Evolutionary conservation across 2,888 invertebrate genomes (phyloP).

Genomic region (Camponotus fellah): DNA sequence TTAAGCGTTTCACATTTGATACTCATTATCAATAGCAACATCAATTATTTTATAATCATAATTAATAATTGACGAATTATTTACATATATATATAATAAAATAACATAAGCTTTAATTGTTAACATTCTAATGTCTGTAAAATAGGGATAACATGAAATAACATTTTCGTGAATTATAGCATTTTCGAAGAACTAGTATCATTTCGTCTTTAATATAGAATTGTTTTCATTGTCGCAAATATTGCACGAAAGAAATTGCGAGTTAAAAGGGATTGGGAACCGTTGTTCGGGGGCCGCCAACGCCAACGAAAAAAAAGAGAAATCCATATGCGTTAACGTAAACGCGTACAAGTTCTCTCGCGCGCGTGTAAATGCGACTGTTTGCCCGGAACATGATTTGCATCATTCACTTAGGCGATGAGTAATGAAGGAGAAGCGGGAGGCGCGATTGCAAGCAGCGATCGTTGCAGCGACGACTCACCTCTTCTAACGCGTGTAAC

Average conservation of each 20-base stretch:
- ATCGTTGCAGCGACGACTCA: slow-evolving; percentile 53
- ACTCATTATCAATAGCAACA: background rate
- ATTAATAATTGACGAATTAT: background rate
- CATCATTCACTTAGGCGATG: slow-evolving; percentile 65
- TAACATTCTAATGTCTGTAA: background rate
- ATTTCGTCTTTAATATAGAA: background rate
- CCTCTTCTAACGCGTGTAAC: slow-evolving; percentile 25
- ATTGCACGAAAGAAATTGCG: background rate
- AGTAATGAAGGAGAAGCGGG: slow-evolving; percentile 63
- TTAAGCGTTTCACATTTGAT: background rate
- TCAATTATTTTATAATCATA: background rate
- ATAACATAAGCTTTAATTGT: background rate
- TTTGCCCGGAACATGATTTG: slow-evolving; percentile 69
- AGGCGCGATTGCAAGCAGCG: slow-evolving; percentile 50
- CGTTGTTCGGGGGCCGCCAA: background rate
- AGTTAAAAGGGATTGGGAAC: slow-evolving; percentile 11
- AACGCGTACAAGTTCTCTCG: slow-evolving; percentile 22
- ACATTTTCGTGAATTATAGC: background rate
- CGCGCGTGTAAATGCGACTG: slow-evolving; percentile 33
- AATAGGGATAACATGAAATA: background rate
- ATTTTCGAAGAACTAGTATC: background rate
- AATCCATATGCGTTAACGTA: slow-evolving; percentile 18
- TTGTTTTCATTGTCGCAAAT: background rate
- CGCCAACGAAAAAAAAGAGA: slow-evolving; percentile 33
- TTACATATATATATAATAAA: background rate